Evolutionary conservation across 2,797 vertebrate species (phyloP), one percentile per base, ranked within the genome.

Genomic region (Morelia viridis): DNA sequence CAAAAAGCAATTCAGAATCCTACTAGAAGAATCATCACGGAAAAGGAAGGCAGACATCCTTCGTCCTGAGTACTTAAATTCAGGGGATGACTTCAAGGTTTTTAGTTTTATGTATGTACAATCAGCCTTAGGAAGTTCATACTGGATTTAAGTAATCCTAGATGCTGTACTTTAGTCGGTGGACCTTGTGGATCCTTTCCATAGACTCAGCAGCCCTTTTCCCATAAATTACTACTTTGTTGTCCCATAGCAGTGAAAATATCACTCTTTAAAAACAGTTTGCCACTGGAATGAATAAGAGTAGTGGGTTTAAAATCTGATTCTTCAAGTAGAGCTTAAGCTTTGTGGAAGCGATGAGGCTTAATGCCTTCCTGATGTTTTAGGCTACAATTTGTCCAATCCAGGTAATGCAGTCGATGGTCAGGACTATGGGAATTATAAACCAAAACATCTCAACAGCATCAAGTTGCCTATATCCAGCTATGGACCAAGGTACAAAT

Each of bases 121-220:
- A 15, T 50, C 87, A 76, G 53, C 41, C 24, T 46, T 64, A 28
- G 24, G 19, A 58, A 9, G 11, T 3, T n/a, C 4, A 28, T 53
- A 6, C 1, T 1, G n/a, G 7, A 31, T 68, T 28, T 60, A 8
- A 62, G 19, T 62, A 17, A 62, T 17, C 50, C 50, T 17, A 62
- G 6, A 0, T 0, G 3, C 5, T 10, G 12, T 41, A 15, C 12
- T 41, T n/a, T 7, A 2, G 5, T 9, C 4, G 2, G 19, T 5
- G 58, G 58, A 12, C 19, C 76, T 84, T 13, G 22, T n/a, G 53
- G 28, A 26, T 56, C 26, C 15, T 60, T 2, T 8, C 71, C 56
- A 41, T 4, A 56, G 88, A 19, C 22, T 17, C 26, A 22, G 57
- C 13, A 12, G 3, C 28, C 26, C 6, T 31, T 10, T 50, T 28